Conservation (phyloP, 2,113 vertebrate genomes). For the Pseudopipra pipra region DNA sequence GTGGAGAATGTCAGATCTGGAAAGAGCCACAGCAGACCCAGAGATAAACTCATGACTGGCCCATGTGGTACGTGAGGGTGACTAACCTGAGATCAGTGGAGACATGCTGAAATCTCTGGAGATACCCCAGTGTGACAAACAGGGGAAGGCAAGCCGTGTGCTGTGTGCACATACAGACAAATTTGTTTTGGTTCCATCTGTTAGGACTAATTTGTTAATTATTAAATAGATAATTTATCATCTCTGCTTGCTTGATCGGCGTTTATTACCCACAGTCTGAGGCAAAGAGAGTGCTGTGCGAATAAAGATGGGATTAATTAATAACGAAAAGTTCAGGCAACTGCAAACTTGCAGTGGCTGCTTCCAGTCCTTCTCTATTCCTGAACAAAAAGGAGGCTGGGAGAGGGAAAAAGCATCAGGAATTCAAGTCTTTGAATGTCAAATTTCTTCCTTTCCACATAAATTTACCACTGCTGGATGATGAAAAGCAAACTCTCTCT, state of each 20-base stretch:
- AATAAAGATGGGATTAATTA: conserved; percentile 75
- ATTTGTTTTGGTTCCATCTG: conserved; percentile 75
- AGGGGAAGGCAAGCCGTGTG: not conserved
- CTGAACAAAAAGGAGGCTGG: not conserved
- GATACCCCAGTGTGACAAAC: not conserved
- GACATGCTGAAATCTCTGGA: not conserved
- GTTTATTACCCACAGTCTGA: conserved; percentile 72
- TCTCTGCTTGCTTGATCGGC: conserved; percentile 62
- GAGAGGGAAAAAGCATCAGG: not conserved
- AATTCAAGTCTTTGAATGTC: not conserved
- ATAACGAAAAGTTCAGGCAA: conserved; percentile 58
- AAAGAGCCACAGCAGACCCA: not conserved
- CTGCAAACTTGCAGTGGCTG: not conserved
- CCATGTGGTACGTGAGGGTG: not conserved
- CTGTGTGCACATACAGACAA: conserved; percentile 41
- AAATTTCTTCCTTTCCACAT: not conserved
- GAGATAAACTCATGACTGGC: not conserved
- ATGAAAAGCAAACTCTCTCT: not conserved
- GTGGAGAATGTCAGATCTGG: not conserved
- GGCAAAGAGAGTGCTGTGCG: conserved; percentile 47
- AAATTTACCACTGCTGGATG: not conserved
- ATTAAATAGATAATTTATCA: conserved; percentile 76
- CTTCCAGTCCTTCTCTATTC: not conserved
- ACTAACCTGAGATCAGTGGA: not conserved
- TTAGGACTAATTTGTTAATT: conserved; percentile 78